Base-by-base conservation (phyloP, 1,140 invertebrate genomes). In the Atta texana region DNA sequence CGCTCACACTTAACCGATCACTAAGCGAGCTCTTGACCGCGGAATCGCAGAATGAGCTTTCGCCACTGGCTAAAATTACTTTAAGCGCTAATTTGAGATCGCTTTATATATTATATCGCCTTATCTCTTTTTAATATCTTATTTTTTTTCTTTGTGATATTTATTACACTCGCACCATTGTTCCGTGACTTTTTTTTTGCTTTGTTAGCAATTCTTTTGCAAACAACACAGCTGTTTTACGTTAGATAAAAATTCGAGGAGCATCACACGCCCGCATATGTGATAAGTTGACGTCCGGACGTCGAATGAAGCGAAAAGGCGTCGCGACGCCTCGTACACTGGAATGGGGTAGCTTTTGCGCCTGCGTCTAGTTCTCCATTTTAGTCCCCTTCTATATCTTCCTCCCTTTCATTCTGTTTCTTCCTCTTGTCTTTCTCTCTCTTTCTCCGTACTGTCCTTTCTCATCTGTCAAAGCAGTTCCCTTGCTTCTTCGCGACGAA, bases 341-440 rank as follows among this genome's bases (percentile, higher is more conserved):
- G 68, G 49, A 80, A 80, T 61, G 49, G 69, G 39, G 39, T 34
- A 51, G 80, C 80, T 63, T 57, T 84, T 84, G 80, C 80, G 80
- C 80, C 69, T 84, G 80, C 80, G 80, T 84, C 80, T 57, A 75
- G 14, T 84, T 74, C 71, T 84, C 80, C 39, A 84, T 74, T 84
- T 55, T 84, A 51, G 39, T 61, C 24, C 28, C 39, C 80, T 49
- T 74, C 55, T 63, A 18, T 75, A 6, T 28, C 69, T 34, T 49
- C 12, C 49, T 76, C 61, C 51, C 31, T 55, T 49, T n/a, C 76
- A 51, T 78, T 71, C 34, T 53, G 21, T 68, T 69, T 69, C 39
- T 81, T 55, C n/a, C 34, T 55, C n/a, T 34, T 10, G 14, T 72
- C 68, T 82, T 34, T 72, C 16, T 49, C 66, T 74, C 66, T 31